Percentiles rank a stretch among this genome's conserved stretches.
Evolutionary conservation across 1,140 invertebrate genomes (phyloP).

Genomic region (Stenopsyche tienmushanensis): DNA sequence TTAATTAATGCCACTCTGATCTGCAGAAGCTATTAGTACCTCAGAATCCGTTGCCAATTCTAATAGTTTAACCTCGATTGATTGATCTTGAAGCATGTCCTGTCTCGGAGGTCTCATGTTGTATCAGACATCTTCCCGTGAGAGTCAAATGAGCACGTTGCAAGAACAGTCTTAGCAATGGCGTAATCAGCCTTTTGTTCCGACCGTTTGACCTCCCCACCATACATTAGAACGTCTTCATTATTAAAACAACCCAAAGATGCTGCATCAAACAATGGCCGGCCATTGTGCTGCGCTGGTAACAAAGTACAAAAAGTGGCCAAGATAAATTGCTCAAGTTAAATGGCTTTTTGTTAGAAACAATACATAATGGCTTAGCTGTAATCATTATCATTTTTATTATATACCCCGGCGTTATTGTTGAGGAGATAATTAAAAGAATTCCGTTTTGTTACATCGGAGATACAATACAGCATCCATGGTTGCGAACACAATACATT

Average conservation of each 20-base stretch:
- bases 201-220: conserved; percentile 32
- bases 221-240: conserved; percentile 34
- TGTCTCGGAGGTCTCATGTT: too few relatives aligned
- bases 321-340: conserved; percentile 40
- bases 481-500: conserved; percentile 9
- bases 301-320: conserved; percentile 35
- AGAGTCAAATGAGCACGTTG: background rate
- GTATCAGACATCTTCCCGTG: background rate
- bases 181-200: conserved; percentile 39
- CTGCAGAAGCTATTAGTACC: too few relatives aligned
- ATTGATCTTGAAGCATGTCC: too few relatives aligned
- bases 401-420: conserved; percentile 21
- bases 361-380: conserved; percentile 38
- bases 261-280: conserved; percentile 26
- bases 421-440: conserved; percentile 31
- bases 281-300: conserved; percentile 30
- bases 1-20: too few relatives aligned
- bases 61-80: too few relatives aligned
- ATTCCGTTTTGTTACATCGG: conserved; percentile 30
- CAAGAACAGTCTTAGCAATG: conserved; percentile 20
- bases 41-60: too few relatives aligned
- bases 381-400: conserved; percentile 33
- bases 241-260: conserved; percentile 27
- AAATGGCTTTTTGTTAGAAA: conserved; percentile 41
- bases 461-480: conserved; percentile 5